Evolutionary conservation across 1,140 invertebrate species (phyloP), one percentile per base, ranked within the genome.

Genomic region (Plectrocnemia conspersa): DNA sequence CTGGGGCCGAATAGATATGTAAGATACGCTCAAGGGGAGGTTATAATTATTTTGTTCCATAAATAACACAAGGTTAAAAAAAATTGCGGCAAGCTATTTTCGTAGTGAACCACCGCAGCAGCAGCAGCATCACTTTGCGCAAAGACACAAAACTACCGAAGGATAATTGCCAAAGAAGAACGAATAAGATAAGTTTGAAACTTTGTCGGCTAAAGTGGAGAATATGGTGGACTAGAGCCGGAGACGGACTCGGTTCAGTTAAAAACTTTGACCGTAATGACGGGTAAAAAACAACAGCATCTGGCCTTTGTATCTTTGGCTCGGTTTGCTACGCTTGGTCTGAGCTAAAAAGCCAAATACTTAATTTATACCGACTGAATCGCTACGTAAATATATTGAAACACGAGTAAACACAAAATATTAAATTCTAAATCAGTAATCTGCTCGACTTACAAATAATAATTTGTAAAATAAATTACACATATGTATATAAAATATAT

Each of bases 131-230:
- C 50, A 53, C 35, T 42, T 16, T 22, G 10, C 45, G 15, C 9
- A 22, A 36, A 56, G 46, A 56, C 27, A n/a, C n/a, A 40, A 38
- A 48, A 25, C 38, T 32, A 9, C 24, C 21, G 29, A 40, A 27
- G 47, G 54, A 56, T 56, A 56, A 56, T 56, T 56, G 54, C 54
- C 33, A 36, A 27, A 56, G 54, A 50, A 56, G 53, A 41, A 22
- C 35, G 33, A 56, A 29, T 56, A 41, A 56, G 54, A 56, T 47
- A 16, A 56, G 36, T 42, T 47, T 32, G 24, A 27, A 56, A 56
- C 33, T 56, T 50, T 42, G 23, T 45, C 46, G 25, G 50, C 33
- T 47, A 35, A 32, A 32, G 15, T 36, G 27, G 41, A 19, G 40
- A 49, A 22, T 48, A 29, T 16, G 22, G 11, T 18, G 40, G 40